Evolutionary conservation across 30 jellyfish, hydroid and myxozoan genomes (phyloP).

Genomic region (Clytia hemisphaerica): DNA sequence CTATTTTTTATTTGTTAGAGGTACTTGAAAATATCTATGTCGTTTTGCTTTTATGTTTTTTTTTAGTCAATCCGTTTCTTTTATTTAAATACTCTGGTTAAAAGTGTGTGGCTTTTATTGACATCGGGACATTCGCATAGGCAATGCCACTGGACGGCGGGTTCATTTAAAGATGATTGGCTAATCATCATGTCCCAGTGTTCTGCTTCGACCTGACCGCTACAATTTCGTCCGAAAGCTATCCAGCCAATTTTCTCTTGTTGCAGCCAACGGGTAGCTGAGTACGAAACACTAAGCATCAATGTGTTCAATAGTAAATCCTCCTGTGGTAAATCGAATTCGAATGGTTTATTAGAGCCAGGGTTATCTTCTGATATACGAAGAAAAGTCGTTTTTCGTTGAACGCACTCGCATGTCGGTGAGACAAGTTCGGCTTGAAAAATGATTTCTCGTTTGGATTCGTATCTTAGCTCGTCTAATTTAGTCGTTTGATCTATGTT

Average conservation of each 20-base stretch:
- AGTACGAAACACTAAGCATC: constrained; percentile 90
- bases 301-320: constrained; percentile 74
- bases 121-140: constrained; percentile 76
- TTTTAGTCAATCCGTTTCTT: too few relatives aligned
- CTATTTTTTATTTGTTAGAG: too few relatives aligned
- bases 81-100: constrained; percentile 22
- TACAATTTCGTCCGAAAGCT: constrained; percentile 86
- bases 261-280: constrained; percentile 86
- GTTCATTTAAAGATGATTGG: constrained; percentile 61
- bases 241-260: constrained; percentile 98
- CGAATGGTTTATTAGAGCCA: constrained; percentile 81
- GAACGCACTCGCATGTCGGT: constrained; percentile 91
- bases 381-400: constrained; percentile 81
- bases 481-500: constrained; percentile 81
- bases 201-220: constrained; percentile 96
- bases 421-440: constrained; percentile 91
- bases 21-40: too few relatives aligned
- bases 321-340: constrained; percentile 68
- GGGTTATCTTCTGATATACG: constrained; percentile 78
- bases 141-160: constrained; percentile 97
- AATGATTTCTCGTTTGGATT: constrained; percentile 72
- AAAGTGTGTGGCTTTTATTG: constrained; percentile 38
- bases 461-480: constrained; percentile 69
- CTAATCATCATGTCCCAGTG: constrained; percentile 96
- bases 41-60: too few relatives aligned